Base-by-base conservation (phyloP, 2,113 vertebrate species). In the Psophia crepitans region DNA sequence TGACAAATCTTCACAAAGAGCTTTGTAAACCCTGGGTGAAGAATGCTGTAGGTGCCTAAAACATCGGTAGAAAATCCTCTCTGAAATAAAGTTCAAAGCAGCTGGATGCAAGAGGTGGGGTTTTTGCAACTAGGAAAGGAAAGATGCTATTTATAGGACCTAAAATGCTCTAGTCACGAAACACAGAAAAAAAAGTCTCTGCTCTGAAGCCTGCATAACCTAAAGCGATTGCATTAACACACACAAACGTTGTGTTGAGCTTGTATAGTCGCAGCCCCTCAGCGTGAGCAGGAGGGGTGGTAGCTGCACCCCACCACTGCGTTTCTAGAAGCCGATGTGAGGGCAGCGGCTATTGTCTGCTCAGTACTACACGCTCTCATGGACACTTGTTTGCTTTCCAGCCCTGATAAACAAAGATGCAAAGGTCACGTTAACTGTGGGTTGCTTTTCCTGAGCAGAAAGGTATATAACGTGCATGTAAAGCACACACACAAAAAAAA, bases 341-440 rank as follows among this genome's bases (percentile, higher is more conserved):
- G 43, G 46, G 63, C 37, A 37, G 15, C 11, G 27, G 18, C 78
- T 35, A 1, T 4, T 1, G 0, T 13, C 76, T 26, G 68, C 74
- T 23, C 64, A 3, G 19, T 1, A 6, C 43, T 49, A 7, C 58
- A 2, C 2, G 0, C 13, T 11, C 16, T 9, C 43, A 1, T 3
- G 16, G 61, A 21, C 43, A 3, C n/a, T 15, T 30, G 33, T 23
- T 43, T 43, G n/a, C 70, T 8, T 70, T 33, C 13, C 77, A 66
- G 37, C 2, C 68, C 56, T 27, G 49, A 4, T 18, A 41, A 6
- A 7, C 68, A 21, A 46, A 53, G 46, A 2, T 5, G 20, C 51
- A 37, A 35, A 70, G 35, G 35, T 51, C 49, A 4, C 5, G 0
- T 20, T 15, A 28, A 64, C 75, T 11, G 11, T 1, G 24, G 61